Conservation (phyloP, 64 coral and sea anemone genomes). For the Orbicella faveolata region DNA sequence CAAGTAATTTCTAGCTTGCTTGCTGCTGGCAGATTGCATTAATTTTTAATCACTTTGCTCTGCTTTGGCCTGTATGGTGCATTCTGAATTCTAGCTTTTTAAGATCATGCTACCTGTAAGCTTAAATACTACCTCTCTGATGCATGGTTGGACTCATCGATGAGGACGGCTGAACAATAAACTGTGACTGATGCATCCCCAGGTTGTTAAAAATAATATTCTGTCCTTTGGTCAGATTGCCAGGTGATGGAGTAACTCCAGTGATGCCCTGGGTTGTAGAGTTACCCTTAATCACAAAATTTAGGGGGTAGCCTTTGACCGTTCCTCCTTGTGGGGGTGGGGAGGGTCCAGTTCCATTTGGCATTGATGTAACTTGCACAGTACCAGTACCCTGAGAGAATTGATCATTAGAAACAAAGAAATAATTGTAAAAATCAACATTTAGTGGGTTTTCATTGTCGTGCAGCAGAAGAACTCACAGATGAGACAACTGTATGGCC, state of each 20-base stretch:
- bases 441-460: neutral
- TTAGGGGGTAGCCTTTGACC: constrained; percentile 78
- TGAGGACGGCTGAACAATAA: constrained; percentile 64
- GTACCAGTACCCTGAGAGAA: constrained; percentile 18
- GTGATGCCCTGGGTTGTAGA: constrained; percentile 28
- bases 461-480: too few relatives aligned
- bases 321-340: constrained; percentile 61
- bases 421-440: neutral
- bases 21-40: too few relatives aligned
- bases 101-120: neutral
- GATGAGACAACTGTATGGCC: too few relatives aligned
- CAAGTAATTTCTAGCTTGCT: too few relatives aligned
- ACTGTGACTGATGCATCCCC: constrained; percentile 65
- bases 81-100: neutral
- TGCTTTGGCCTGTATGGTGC: too few relatives aligned
- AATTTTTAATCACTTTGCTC: too few relatives aligned
- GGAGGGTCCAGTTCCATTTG: constrained; percentile 86
- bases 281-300: constrained; percentile 92
- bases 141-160: constrained; percentile 20
- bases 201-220: constrained; percentile 89
- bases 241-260: constrained; percentile 36
- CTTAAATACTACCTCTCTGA: constrained; percentile 24
- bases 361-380: constrained; percentile 37
- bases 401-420: neutral
- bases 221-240: constrained; percentile 67